phyloP scores from a whole-genome alignment of 2,888 invertebrate genomes.

The Scrobipalpa atriplicella region DNA sequence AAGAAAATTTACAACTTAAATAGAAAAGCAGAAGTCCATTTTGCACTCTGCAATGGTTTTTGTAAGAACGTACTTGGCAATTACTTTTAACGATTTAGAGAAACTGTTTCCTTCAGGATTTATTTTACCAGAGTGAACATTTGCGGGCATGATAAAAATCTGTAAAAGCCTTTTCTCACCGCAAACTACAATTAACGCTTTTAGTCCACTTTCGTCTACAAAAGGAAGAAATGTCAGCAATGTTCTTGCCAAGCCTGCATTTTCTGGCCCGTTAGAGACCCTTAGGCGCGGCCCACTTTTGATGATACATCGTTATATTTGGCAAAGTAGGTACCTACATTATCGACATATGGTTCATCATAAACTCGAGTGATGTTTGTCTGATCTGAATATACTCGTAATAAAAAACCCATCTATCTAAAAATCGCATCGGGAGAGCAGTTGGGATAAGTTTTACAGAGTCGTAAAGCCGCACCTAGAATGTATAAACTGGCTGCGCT shows the following conservation, averaged over 20 bases:
- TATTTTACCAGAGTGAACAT: conserved; percentile 42
- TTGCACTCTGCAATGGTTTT: conserved; percentile 20
- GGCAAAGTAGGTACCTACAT: no score
- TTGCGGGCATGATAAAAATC: conserved; percentile 51
- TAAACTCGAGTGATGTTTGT: conserved; percentile 42
- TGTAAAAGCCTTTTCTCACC: conserved; percentile 41
- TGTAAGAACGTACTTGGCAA: conserved; percentile 10
- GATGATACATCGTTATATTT: not conserved
- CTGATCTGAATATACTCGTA: conserved; percentile 51
- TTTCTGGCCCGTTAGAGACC: conserved; percentile 12
- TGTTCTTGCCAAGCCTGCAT: conserved; percentile 53
- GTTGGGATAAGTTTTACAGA: conserved; percentile 64
- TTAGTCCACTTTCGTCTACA: conserved; percentile 44
- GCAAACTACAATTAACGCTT: conserved; percentile 54
- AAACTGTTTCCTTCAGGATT: conserved; percentile 34
- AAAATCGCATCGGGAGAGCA: conserved; percentile 58
- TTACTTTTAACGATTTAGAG: conserved; percentile 15
- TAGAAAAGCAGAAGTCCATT: conserved; percentile 8
- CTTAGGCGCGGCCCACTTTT: not conserved
- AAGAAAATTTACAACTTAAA: conserved; percentile 21
- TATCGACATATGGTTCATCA: conserved; percentile 38
- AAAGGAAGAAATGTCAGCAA: conserved; percentile 51
- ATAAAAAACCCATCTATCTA: conserved; percentile 59
- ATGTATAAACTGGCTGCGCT: conserved; percentile 59
- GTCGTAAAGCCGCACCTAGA: conserved; percentile 62